phyloP scores from a whole-genome alignment of 2,888 invertebrate genomes.

The Lysandra bellargus region DNA sequence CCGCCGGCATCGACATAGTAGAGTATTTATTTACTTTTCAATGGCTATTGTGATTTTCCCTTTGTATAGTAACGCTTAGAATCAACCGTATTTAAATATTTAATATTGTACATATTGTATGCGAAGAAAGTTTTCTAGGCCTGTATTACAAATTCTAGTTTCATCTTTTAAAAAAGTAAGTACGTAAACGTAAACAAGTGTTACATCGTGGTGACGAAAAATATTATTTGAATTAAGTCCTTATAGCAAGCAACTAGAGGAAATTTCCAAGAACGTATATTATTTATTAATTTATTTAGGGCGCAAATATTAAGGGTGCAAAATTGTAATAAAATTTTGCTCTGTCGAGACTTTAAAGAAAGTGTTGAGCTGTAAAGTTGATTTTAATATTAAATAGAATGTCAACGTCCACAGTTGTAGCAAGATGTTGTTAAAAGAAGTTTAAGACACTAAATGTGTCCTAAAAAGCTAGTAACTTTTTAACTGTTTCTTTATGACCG shows the following conservation, averaged over 20 bases:
- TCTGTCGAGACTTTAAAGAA: neutral
- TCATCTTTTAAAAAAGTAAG: too few relatives aligned
- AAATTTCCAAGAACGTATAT: too few relatives aligned
- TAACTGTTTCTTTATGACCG: neutral
- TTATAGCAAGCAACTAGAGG: too few relatives aligned
- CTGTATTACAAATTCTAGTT: too few relatives aligned
- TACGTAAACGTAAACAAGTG: too few relatives aligned
- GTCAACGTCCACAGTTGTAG: constrained; percentile 11
- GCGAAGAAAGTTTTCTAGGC: too few relatives aligned
- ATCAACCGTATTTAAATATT: too few relatives aligned
- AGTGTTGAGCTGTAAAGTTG: constrained; percentile 13
- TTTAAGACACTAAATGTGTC: neutral
- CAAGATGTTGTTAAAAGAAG: neutral
- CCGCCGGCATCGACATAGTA: too few relatives aligned
- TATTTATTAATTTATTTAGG: neutral
- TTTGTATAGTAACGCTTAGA: too few relatives aligned
- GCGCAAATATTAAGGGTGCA: neutral
- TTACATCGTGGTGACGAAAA: too few relatives aligned
- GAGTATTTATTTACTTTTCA: neutral
- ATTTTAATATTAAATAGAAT: constrained; percentile 19
- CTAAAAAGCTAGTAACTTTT: neutral
- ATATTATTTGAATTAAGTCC: too few relatives aligned
- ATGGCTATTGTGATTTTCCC: neutral
- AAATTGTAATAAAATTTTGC: constrained; percentile 2
- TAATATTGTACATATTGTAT: too few relatives aligned